Evolutionary conservation across 2,888 invertebrate species (phyloP), one percentile per base, ranked within the genome.

Genomic region (Hirtodrosophila histrioides): DNA sequence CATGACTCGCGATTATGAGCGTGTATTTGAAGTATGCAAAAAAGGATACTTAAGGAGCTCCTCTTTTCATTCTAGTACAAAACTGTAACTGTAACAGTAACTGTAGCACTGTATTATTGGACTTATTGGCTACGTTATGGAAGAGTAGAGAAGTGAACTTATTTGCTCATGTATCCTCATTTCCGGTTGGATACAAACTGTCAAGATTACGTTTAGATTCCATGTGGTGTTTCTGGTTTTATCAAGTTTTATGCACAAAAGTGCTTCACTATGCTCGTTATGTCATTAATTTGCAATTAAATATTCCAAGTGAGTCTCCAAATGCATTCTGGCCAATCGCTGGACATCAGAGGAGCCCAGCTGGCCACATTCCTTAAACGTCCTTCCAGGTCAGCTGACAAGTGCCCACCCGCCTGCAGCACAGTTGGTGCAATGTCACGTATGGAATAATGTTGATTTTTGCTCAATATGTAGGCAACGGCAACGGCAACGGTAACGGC

Each of bases 361-460:
- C 35, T 45, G 62, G 44, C 24, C 12, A 41, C 40, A 44, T 50
- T 56, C 44, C 37, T 67, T 36, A 37, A 55, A 62, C 23, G 55
- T 63, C 56, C 49, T 68, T 60, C 35, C 46, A 43, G 44, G 33
- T 45, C 54, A 57, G 44, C 54, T 68, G 61, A 53, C 61, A 64
- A 72, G 63, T 61, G 56, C 8, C 11, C 44, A 48, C 17, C 50
- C 24, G 58, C 67, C 71, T 41, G 41, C 29, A 40, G 68, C 50
- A 40, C 56, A 54, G 36, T 54, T 64, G 57, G 53, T 46, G 41
- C 69, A 53, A 73, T 69, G 63, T 73, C 74, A 73, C 64, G 69
- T 74, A 55, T 56, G 65, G 49, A 69, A 69, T 63, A 74, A 65
- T 73, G 74, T 74, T 74, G 73, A 73, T 74, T 63, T 73, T 73